Evolutionary conservation across 2,113 vertebrate genomes (phyloP).

Genomic region (Charadrius vociferus): DNA sequence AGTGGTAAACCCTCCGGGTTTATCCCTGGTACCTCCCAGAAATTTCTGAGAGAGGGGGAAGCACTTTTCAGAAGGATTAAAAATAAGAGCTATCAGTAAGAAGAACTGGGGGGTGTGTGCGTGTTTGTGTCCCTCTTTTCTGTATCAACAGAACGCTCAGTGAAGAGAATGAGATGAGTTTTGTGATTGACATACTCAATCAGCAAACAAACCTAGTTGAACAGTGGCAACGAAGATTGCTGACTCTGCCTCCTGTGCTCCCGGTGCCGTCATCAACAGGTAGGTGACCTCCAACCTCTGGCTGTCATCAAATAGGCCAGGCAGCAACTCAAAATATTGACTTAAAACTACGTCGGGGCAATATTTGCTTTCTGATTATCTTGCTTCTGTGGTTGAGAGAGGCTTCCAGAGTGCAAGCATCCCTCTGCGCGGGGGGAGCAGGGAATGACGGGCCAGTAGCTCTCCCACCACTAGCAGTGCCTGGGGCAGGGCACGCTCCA

Average conservation of each 20-base stretch:
- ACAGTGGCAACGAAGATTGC: not conserved
- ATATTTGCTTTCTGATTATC: conserved; percentile 36
- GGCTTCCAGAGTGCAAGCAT: not conserved
- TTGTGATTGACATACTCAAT: not conserved
- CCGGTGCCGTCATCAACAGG: not conserved
- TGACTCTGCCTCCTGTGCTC: not conserved
- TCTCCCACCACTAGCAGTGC: not conserved
- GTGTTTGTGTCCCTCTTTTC: rapidly evolving
- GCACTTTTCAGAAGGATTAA: not conserved
- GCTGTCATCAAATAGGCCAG: not conserved
- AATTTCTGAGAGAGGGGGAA: not conserved
- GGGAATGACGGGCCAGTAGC: not conserved
- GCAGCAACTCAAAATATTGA: conserved; percentile 39
- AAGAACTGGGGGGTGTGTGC: not conserved
- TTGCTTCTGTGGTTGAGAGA: not conserved
- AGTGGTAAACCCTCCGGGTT: not conserved
- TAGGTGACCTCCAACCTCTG: conserved; percentile 47
- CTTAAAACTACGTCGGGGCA: not conserved
- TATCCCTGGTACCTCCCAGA: not conserved
- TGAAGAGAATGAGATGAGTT: not conserved
- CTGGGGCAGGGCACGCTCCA: not conserved
- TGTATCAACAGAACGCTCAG: not conserved
- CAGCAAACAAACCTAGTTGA: not conserved
- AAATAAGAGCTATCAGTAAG: not conserved
- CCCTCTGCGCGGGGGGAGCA: rapidly evolving